Percentiles rank a stretch among this genome's conserved stretches.
Conservation (phyloP, 2,113 vertebrate species). For the Uria lomvia region DNA sequence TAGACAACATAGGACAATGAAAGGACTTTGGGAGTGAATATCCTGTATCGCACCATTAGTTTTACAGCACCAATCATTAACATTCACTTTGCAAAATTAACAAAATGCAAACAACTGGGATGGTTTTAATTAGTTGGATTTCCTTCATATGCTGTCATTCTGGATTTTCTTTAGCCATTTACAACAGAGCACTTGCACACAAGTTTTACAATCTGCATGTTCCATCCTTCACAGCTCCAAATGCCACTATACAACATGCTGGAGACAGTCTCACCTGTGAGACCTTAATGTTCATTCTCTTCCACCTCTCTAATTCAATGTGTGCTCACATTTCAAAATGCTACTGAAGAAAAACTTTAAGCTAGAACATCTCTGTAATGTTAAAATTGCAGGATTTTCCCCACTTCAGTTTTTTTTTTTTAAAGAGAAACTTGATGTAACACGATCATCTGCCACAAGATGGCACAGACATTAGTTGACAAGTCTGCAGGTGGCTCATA, state of each 20-base stretch:
- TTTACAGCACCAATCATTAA: background rate
- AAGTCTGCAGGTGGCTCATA: background rate
- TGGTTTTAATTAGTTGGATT: background rate
- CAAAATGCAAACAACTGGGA: background rate
- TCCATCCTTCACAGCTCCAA: background rate
- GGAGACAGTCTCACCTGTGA: background rate
- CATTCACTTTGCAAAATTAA: background rate
- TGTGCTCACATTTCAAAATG: background rate
- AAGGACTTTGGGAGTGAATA: background rate
- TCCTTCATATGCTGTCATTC: background rate
- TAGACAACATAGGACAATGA: background rate
- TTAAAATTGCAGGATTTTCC: background rate
- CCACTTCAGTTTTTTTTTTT: background rate
- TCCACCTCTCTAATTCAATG: background rate
- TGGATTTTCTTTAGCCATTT: background rate
- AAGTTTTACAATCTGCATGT: background rate
- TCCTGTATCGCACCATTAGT: background rate
- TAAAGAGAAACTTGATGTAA: background rate
- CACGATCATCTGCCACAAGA: background rate
- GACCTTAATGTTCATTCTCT: background rate
- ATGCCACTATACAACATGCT: background rate
- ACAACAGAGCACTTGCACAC: background rate
- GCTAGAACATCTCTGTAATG: background rate
- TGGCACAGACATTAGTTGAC: background rate
- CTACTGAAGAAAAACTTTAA: background rate